Evolutionary conservation across 2,797 vertebrate genomes (phyloP).

Genomic region (Aeoliscus strigatus): DNA sequence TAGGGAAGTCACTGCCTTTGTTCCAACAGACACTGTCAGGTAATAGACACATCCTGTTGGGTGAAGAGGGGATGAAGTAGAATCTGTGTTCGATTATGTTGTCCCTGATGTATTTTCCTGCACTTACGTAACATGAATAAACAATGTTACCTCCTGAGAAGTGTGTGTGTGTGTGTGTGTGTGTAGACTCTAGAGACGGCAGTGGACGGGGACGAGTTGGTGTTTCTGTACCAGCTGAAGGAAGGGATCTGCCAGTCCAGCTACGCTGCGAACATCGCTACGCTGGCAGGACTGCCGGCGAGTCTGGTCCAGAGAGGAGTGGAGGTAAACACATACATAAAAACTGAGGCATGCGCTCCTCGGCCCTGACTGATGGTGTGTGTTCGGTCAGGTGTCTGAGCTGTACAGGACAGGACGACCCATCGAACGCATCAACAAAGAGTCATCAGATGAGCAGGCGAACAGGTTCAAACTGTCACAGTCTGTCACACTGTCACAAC

Average conservation of each 20-base stretch:
- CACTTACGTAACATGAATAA: too few relatives aligned
- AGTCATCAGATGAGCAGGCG: slow-evolving; percentile 69
- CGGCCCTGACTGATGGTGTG: slow-evolving; percentile 12
- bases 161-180: slow-evolving; percentile 13
- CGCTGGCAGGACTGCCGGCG: slow-evolving; percentile 85
- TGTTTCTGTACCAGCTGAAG: slow-evolving; percentile 93
- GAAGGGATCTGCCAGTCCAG: slow-evolving; percentile 86
- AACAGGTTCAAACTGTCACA: too few relatives aligned
- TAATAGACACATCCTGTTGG: too few relatives aligned
- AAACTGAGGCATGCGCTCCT: slow-evolving; percentile 8
- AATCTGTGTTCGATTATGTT: too few relatives aligned
- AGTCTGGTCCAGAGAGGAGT: slow-evolving; percentile 82
- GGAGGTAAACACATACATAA: slow-evolving; percentile 74
- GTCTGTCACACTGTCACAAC: too few relatives aligned
- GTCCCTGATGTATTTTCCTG: too few relatives aligned
- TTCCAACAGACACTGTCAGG: too few relatives aligned
- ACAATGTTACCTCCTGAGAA: too few relatives aligned
- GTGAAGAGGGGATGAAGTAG: too few relatives aligned
- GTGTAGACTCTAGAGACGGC: slow-evolving; percentile 89
- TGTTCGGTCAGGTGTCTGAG: slow-evolving; percentile 76
- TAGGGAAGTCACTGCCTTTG: too few relatives aligned
- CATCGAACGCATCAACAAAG: slow-evolving; percentile 72
- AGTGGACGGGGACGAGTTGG: slow-evolving; percentile 86
- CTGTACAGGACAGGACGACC: slow-evolving; percentile 76
- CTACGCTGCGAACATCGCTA: slow-evolving; percentile 89